Conservation (phyloP, 2,113 vertebrate genomes). For the Clarias batrachus region DNA sequence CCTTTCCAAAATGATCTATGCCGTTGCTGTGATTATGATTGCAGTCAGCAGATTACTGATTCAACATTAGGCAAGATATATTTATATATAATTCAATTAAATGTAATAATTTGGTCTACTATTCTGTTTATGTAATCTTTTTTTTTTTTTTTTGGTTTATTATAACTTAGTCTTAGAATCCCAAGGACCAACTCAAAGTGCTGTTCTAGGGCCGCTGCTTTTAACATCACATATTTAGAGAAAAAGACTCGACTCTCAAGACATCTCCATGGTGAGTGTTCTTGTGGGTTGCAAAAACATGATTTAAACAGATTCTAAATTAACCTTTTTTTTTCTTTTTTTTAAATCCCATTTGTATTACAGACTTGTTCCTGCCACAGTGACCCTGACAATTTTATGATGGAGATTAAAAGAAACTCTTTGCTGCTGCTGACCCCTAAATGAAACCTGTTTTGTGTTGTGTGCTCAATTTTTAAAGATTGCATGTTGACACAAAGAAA, state of each 20-base stretch:
- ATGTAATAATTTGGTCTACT: neutral
- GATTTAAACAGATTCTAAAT: neutral
- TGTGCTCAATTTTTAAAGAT: neutral
- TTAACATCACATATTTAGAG: slow-evolving; percentile 37
- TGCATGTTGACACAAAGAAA: neutral
- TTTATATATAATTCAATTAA: no score
- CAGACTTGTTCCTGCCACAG: neutral
- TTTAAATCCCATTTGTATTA: neutral
- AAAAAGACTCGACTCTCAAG: neutral
- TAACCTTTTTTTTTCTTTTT: neutral
- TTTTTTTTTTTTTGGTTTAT: neutral
- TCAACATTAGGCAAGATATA: slow-evolving; percentile 41
- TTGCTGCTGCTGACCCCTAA: neutral
- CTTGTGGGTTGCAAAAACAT: neutral
- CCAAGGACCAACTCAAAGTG: slow-evolving; percentile 36
- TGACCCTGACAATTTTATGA: neutral
- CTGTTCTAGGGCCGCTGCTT: slow-evolving; percentile 68
- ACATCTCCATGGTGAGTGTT: neutral
- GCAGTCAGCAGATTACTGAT: slow-evolving; percentile 46
- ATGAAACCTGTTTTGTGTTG: neutral
- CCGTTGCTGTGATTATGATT: slow-evolving; percentile 65
- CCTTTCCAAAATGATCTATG: slow-evolving; percentile 62
- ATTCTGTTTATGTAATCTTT: neutral
- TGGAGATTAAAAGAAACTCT: neutral
- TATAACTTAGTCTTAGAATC: slow-evolving; percentile 38